These are phyloP conservation scores for Phymorhynchus buccinoides DNA, from an alignment of 1,140 invertebrate species.

Conservation along the genomic window DNA sequence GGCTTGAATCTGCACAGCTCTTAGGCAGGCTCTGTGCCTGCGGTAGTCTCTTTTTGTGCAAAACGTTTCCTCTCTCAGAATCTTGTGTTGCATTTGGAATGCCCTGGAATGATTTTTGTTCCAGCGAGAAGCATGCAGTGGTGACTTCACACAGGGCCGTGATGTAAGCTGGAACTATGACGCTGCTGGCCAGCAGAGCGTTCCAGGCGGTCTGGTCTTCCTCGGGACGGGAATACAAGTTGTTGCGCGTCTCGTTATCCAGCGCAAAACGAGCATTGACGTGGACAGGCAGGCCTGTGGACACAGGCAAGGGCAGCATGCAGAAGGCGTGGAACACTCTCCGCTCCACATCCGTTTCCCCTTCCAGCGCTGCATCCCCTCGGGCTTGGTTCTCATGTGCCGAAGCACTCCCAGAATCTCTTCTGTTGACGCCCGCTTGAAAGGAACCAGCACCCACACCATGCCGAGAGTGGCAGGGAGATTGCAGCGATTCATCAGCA, in stretches of 20 bases:
- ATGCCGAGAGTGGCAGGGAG: not conserved
- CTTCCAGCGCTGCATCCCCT: not conserved
- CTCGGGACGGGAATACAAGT: conserved; percentile 54
- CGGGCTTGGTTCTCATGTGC: too few species aligned
- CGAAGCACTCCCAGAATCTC: not conserved
- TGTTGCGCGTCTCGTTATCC: conserved; percentile 65
- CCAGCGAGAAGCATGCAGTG: not conserved
- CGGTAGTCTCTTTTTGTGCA: too few species aligned
- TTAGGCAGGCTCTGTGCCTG: not conserved
- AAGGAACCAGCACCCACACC: not conserved
- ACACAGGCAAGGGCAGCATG: conserved; percentile 65
- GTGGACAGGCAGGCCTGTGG: conserved; percentile 68
- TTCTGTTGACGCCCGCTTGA: not conserved
- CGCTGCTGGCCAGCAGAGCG: conserved; percentile 45
- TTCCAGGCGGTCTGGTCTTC: conserved; percentile 60
- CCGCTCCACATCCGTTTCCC: not conserved
- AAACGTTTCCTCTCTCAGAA: not conserved
- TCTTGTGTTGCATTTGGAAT: not conserved
- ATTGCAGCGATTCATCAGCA: not conserved
- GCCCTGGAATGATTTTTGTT: not conserved
- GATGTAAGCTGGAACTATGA: conserved; percentile 59
- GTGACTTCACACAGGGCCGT: conserved; percentile 29
- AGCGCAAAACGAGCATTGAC: conserved; percentile 70
- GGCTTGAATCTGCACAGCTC: not conserved
- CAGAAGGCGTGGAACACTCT: conserved; percentile 59